phyloP scores from a whole-genome alignment of 2,888 invertebrate species.

The Gastracanthus pulcherrimus region DNA sequence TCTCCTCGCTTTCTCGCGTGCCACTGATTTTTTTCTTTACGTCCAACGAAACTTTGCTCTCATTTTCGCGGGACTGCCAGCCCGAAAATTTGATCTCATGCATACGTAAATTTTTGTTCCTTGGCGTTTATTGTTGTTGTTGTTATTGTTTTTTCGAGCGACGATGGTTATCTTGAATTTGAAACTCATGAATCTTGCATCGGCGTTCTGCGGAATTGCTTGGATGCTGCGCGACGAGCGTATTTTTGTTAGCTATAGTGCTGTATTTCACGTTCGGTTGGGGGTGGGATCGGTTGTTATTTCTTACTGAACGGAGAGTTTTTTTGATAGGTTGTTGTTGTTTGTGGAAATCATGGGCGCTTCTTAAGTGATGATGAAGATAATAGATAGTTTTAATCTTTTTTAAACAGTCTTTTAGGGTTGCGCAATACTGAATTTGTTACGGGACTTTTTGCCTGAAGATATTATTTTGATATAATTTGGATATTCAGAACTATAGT shows the following conservation, averaged over 20 bases:
- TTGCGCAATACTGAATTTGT: too few relatives aligned
- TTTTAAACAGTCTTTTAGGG: too few relatives aligned
- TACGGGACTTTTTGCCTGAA: too few relatives aligned
- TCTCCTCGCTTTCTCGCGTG: background rate
- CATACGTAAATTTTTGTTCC: constrained; percentile 24
- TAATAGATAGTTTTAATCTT: too few relatives aligned
- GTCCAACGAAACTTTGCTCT: constrained; percentile 2
- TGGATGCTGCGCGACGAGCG: background rate
- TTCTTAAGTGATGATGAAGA: too few relatives aligned
- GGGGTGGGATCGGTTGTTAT: too few relatives aligned
- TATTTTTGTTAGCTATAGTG: background rate
- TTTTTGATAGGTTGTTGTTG: background rate
- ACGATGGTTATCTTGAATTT: background rate
- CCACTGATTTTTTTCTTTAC: too few relatives aligned
- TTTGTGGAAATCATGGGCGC: background rate
- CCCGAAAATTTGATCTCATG: constrained; percentile 31
- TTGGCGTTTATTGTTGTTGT: too few relatives aligned
- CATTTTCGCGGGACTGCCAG: background rate
- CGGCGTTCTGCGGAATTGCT: constrained; percentile 7
- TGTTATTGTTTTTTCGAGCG: background rate
- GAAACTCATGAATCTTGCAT: constrained; percentile 51
- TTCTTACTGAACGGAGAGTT: background rate
- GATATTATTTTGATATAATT: too few relatives aligned
- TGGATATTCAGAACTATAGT: too few relatives aligned
- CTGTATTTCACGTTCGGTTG: background rate